phyloP scores from a whole-genome alignment of 2,797 vertebrate genomes.

The Morelia viridis region DNA sequence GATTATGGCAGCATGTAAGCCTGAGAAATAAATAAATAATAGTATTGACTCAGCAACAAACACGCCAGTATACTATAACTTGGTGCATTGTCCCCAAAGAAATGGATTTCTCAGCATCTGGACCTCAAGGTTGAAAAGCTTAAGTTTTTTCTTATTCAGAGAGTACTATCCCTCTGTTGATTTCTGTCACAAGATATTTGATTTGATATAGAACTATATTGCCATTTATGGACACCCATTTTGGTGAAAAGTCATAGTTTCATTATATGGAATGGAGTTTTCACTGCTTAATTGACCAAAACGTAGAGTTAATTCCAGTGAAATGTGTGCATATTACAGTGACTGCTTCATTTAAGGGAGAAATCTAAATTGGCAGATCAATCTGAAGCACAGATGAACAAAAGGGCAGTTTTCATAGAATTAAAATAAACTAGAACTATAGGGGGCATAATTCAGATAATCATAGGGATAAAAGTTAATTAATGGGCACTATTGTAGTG shows the following conservation, averaged over 20 bases:
- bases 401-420: neutral
- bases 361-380: slow-evolving; percentile 4
- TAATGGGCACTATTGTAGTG: neutral
- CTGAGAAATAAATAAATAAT: neutral
- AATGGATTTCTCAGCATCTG: neutral
- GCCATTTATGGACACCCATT: neutral
- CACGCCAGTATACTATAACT: neutral
- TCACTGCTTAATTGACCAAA: slow-evolving; percentile 1
- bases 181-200: neutral
- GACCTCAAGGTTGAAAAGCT: neutral
- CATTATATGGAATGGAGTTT: neutral
- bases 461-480: neutral
- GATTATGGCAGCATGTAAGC: neutral
- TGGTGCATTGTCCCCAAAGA: neutral
- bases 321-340: slow-evolving; percentile 7
- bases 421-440: neutral
- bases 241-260: neutral
- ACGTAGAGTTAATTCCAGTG: neutral
- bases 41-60: neutral
- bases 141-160: neutral
- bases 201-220: neutral
- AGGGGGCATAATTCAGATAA: neutral
- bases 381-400: slow-evolving; percentile 8
- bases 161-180: neutral
- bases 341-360: neutral